phyloP scores from a whole-genome alignment of 2,113 vertebrate genomes.

The Cynoglossus semilaevis region DNA sequence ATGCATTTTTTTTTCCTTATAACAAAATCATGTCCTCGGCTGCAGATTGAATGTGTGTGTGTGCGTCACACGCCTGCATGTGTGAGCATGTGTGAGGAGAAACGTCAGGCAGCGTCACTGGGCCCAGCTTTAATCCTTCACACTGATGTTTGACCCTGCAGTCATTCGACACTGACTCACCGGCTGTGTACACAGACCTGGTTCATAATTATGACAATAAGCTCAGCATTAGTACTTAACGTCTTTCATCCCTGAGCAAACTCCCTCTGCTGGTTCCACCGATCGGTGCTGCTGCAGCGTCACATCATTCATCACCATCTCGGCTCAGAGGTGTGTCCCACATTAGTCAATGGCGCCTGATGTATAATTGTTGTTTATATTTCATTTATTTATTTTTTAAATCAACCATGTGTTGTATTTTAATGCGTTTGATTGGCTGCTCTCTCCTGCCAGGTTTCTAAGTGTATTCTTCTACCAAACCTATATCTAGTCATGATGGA shows the following conservation, averaged over 20 bases:
- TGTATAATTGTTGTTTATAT: too few species aligned
- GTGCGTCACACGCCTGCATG: not conserved
- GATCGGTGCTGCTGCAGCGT: constrained; percentile 31
- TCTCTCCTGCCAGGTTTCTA: too few species aligned
- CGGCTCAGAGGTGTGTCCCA: not conserved
- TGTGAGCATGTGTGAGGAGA: not conserved
- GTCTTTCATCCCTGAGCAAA: constrained; percentile 9
- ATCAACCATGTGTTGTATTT: too few species aligned
- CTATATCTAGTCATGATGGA: too few species aligned
- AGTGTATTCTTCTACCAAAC: too few species aligned
- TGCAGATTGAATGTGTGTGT: not conserved
- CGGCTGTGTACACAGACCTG: constrained; percentile 19
- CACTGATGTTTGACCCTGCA: constrained; percentile 33
- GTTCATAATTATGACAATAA: constrained; percentile 29
- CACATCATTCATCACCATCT: constrained; percentile 9
- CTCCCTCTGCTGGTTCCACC: constrained; percentile 10
- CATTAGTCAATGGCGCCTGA: not conserved
- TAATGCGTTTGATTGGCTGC: too few species aligned
- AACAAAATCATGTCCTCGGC: not conserved
- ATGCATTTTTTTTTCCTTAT: too few species aligned
- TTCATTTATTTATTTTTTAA: too few species aligned
- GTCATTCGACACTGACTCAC: constrained; percentile 30
- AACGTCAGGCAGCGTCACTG: constrained; percentile 2
- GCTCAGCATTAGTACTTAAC: constrained; percentile 9
- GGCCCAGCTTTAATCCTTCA: constrained; percentile 10